Evolutionary conservation across 2,888 invertebrate species (phyloP).

Genomic region (Tipula lateralis): DNA sequence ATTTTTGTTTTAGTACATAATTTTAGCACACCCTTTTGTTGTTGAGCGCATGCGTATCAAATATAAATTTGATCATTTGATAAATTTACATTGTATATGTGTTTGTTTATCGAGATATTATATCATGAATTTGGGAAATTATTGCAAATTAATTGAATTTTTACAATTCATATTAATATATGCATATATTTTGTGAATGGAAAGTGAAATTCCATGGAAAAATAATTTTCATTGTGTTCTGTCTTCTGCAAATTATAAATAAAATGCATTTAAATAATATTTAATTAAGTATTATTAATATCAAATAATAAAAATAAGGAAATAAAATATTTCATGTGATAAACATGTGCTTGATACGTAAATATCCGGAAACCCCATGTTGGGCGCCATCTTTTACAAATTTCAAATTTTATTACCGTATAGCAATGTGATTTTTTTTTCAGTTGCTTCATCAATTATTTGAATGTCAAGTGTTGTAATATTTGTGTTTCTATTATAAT

Average conservation of each 20-base stretch:
- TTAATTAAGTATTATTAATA: neutral
- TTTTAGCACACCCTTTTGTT: neutral
- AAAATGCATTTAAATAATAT: neutral
- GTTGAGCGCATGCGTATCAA: neutral
- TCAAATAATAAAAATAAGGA: slow-evolving; percentile 2
- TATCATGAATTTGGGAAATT: neutral
- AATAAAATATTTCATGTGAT: neutral
- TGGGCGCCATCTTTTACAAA: neutral
- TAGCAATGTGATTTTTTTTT: too few relatives aligned
- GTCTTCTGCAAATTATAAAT: neutral
- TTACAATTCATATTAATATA: neutral
- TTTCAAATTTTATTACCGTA: neutral
- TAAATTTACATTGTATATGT: neutral
- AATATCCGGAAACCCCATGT: neutral
- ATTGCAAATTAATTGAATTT: neutral
- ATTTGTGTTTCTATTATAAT: neutral
- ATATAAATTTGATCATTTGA: neutral
- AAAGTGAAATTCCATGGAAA: neutral
- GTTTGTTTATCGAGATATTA: neutral
- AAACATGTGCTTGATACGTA: neutral
- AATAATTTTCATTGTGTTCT: neutral
- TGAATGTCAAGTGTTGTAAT: neutral
- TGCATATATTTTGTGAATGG: neutral
- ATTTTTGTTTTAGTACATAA: neutral
- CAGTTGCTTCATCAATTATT: neutral